Evolutionary conservation across 2,888 invertebrate species (phyloP), one percentile per base, ranked within the genome.

Genomic region (Caenorhabditis sp.): DNA sequence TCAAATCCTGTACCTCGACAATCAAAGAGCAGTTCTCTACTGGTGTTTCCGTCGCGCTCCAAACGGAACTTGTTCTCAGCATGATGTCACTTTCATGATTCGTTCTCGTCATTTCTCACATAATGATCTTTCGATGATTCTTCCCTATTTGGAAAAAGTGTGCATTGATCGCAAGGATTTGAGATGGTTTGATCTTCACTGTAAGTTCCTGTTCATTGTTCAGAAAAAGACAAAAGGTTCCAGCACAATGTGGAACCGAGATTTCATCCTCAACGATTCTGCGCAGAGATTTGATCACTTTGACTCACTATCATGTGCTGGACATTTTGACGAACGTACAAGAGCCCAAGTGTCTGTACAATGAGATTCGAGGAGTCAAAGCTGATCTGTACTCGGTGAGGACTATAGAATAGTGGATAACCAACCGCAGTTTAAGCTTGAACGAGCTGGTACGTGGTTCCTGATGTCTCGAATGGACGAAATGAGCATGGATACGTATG

Each of bases 151-250:
- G 47, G 86, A 89, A 14, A 76, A 77, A 31, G 87, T 88, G 19
- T 87, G 88, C 44, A 87, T 88, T 35, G 80, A 84, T 19, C 69
- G 80, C 44, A 82, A 86, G 14, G 70, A 82, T 38, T 75, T 89
- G 35, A 56, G 89, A 70, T 89, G 89, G 89, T 88, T 88, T 72
- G 89, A 89, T 79, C 72, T 89, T 24, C 88, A 89, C 68, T 88
- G 88, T 87, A 38, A 76, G 85, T 47, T 51, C 41, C n/a, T 22
- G 10, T 35, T 31, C 14, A 10, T 10, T 38, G 12, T 2, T 12
- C 10, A 2, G 22, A 16, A 8, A 28, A 41, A 38, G 28, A 22
- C 19, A 6, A n/a, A 7, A n/a, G 47, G n/a, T 77, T 86, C 41
- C 72, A 88, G 88, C 89, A 10, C 83, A 80, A 51, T 89, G 89